phyloP scores from a whole-genome alignment of 2,888 invertebrate species.

The Germaria angustata region DNA sequence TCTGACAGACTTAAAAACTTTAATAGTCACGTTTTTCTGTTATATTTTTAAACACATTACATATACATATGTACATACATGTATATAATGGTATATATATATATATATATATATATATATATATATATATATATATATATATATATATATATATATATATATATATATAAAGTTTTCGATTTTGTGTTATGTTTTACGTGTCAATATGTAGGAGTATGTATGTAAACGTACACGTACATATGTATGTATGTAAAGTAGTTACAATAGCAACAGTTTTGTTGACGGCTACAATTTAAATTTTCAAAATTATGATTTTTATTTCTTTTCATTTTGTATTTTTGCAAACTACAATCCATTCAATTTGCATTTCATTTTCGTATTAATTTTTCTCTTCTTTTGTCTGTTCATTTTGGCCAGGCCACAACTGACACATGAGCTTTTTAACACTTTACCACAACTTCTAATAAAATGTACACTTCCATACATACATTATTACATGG shows the following conservation, averaged over 20 bases:
- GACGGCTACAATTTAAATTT: background rate
- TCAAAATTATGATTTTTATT: background rate
- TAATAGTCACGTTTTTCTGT: constrained; percentile 42
- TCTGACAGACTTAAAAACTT: no score
- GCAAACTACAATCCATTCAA: background rate
- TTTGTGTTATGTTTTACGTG: background rate
- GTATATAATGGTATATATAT: no score
- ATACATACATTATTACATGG: background rate
- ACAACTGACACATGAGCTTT: background rate
- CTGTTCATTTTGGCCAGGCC: background rate
- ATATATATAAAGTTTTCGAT: background rate
- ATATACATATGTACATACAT: no score
- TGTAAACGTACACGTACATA: background rate
- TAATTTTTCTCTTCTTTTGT: background rate
- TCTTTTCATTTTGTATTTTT: background rate
- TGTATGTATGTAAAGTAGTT: background rate
- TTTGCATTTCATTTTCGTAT: background rate
- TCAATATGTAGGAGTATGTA: background rate
- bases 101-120: no score
- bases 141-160: no score
- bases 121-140: no score
- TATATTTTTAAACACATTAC: constrained; percentile 1
- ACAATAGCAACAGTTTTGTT: constrained; percentile 1
- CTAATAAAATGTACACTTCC: background rate
- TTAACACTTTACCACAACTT: background rate